Percentiles rank a stretch among this genome's conserved stretches.
phyloP scores from a whole-genome alignment of 2,113 vertebrate genomes.

The Cyprinodon variegatus region DNA sequence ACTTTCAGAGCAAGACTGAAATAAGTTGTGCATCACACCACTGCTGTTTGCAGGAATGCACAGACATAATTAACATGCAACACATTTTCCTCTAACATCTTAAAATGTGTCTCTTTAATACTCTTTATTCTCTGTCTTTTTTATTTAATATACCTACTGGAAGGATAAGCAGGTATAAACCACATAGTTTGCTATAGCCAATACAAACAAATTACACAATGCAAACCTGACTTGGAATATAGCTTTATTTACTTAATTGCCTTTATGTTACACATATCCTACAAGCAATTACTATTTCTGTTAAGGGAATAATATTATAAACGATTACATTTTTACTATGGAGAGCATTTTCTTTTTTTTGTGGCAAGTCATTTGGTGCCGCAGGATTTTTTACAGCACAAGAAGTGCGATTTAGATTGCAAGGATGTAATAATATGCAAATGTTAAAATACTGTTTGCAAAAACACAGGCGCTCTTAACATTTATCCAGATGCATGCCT shows the following conservation, averaged over 20 bases:
- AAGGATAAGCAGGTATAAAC: too few relatives aligned
- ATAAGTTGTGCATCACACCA: too few relatives aligned
- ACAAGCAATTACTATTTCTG: neutral
- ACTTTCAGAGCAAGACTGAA: too few relatives aligned
- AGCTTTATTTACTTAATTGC: neutral
- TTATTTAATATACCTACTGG: neutral
- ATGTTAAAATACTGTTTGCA: neutral
- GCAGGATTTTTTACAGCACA: neutral
- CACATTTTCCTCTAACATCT: too few relatives aligned
- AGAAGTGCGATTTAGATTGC: neutral
- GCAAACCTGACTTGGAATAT: neutral
- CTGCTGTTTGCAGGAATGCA: too few relatives aligned
- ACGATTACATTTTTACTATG: neutral
- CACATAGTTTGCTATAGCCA: neutral
- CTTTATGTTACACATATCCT: neutral
- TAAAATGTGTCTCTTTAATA: too few relatives aligned
- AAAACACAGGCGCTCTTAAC: neutral
- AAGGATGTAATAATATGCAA: neutral
- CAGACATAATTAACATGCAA: too few relatives aligned
- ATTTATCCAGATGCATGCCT: neutral
- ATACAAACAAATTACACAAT: neutral
- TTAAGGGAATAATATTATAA: neutral
- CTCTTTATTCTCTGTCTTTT: neutral
- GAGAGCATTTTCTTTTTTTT: neutral
- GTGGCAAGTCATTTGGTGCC: neutral